Base-by-base conservation (phyloP, 1,140 invertebrate genomes). In the Gryllus bimaculatus region DNA sequence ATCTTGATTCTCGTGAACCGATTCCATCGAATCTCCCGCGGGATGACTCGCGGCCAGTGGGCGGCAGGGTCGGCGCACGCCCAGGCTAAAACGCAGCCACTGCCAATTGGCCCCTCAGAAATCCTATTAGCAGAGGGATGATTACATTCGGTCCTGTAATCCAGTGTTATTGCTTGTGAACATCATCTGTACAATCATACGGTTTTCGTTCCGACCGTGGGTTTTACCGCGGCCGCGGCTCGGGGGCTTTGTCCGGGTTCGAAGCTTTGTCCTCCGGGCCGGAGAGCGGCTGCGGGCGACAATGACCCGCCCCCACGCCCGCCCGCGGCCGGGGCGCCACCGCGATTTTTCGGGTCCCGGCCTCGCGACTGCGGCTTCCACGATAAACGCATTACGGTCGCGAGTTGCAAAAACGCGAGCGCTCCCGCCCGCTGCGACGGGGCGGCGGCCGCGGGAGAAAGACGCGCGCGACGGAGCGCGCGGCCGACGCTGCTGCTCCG, bases 191-290 rank as follows among this genome's bases (percentile, higher is more conserved):
- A 66, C 54, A 66, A 66, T 66, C 54, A 66, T 66, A 66, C 54
- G 54, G 54, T 66, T 66, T 66, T 66, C 54, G 54, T 66, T 66
- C 54, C 10, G 54, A 18, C 10, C 54, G 54, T 18, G 54, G 54
- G 54, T 66, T 66, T 66, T 66, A 66, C 54, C 54, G 18, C 10
- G 10, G 54, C 54, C 54, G 54, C 10, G 10, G 10, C 54, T 66
- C 10, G 54, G 18, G 54, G 54, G 54, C 54, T 66, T 66, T 47
- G 75, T 75, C 75, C 21, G 75, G 75, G 75, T 26, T 47, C 75
- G 75, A 75, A 75, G 75, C 21, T 75, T 39, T 75, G 75, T 26
- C 75, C 47, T 75, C 21, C 75, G 47, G 75, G 10, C 21, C 13
- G 21, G 75, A 47, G 73, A 18, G 73, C 73, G 20, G 73, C 18